These are phyloP conservation scores for Cataglyphis rosenhaueri DNA, from an alignment of 2,888 invertebrate genomes.

Conservation along the genomic window DNA sequence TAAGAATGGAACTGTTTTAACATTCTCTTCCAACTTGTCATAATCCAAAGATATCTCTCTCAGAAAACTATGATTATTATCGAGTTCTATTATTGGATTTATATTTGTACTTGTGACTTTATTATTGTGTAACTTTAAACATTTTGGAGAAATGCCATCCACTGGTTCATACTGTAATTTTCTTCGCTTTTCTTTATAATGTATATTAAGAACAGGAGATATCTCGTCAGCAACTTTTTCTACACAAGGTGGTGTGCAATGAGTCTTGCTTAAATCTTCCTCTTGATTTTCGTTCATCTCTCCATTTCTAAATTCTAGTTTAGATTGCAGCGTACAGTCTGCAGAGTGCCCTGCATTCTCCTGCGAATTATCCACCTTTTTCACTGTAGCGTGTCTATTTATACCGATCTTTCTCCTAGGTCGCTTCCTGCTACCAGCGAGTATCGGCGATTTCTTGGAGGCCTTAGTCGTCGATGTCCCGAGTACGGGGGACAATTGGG, in stretches of 20 bases:
- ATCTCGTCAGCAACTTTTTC: not conserved
- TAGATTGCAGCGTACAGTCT: not conserved
- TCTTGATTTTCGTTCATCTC: not conserved
- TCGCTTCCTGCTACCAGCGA: conserved; percentile 46
- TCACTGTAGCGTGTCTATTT: not conserved
- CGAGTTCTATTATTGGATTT: not conserved
- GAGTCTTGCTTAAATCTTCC: not conserved
- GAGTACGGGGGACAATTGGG: conserved; percentile 3
- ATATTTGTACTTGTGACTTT: conserved; percentile 3
- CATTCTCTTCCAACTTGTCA: not conserved
- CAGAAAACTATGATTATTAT: not conserved
- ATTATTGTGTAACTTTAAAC: not conserved
- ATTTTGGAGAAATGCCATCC: not conserved
- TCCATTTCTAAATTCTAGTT: not conserved
- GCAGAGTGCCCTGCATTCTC: not conserved
- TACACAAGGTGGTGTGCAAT: not conserved
- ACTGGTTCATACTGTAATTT: not conserved
- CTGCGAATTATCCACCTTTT: not conserved
- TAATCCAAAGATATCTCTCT: not conserved
- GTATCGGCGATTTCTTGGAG: conserved; percentile 52
- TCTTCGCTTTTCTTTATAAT: conserved; percentile 5
- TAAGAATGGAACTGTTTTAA: not conserved
- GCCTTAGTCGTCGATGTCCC: not conserved
- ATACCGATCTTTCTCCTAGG: not conserved
- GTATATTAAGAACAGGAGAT: conserved; percentile 12